phyloP scores from a whole-genome alignment of 2,113 vertebrate species.

The Smithornis capensis region DNA sequence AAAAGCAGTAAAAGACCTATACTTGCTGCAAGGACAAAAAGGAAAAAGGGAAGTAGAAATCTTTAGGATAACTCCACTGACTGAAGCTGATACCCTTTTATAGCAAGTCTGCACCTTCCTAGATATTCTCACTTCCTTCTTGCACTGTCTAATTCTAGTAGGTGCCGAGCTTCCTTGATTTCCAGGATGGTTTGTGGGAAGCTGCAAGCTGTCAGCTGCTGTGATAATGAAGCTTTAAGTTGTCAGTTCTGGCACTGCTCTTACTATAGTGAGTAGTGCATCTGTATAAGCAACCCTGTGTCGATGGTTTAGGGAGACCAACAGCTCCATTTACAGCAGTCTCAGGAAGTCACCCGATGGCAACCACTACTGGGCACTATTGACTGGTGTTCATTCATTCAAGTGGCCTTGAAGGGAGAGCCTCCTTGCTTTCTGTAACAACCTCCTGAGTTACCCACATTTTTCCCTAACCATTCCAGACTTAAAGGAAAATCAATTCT shows the following conservation, averaged over 20 bases:
- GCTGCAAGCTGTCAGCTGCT: slow-evolving; percentile 55
- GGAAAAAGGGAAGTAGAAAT: slow-evolving; percentile 28
- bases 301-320: neutral
- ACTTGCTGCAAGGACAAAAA: slow-evolving; percentile 15
- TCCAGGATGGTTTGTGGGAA: slow-evolving; percentile 43
- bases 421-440: neutral
- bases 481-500: slow-evolving; percentile 19
- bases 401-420: neutral
- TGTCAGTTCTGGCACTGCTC: slow-evolving; percentile 27
- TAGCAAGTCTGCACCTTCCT: slow-evolving; percentile 35
- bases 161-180: neutral
- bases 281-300: neutral
- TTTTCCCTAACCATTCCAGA: neutral
- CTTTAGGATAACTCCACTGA: neutral
- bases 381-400: neutral
- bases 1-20: slow-evolving; percentile 39
- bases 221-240: slow-evolving; percentile 40
- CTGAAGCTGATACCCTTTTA: slow-evolving; percentile 1
- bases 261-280: slow-evolving; percentile 37
- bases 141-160: slow-evolving; percentile 1
- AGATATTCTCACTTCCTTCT: slow-evolving; percentile 21
- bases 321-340: neutral
- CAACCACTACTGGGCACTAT: neutral
- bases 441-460: neutral
- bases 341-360: neutral